Evolutionary conservation across 2,113 vertebrate species (phyloP).

Genomic region (Boulengeromyrus knoepffleri): DNA sequence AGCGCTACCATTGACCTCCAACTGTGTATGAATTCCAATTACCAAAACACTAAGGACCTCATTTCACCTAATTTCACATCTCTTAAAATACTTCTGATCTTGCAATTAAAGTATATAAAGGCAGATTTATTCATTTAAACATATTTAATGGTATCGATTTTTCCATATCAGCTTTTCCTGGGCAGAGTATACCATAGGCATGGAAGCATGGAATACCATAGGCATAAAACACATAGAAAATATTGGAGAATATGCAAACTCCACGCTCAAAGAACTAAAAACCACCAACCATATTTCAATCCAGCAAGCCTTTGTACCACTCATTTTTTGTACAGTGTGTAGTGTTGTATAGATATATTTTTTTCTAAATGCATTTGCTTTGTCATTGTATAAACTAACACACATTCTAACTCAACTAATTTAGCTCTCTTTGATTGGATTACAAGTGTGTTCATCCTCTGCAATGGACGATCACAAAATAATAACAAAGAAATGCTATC

Average conservation of each 20-base stretch:
- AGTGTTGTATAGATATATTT: neutral
- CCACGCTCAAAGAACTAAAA: neutral
- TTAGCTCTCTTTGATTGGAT: neutral
- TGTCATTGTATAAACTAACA: neutral
- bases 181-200: neutral
- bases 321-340: neutral
- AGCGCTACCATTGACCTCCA: conserved; percentile 40
- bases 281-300: neutral
- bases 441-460: neutral
- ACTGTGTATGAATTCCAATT: conserved; percentile 34
- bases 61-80: conserved; percentile 8
- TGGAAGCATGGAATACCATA: neutral
- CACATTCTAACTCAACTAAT: neutral
- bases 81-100: neutral
- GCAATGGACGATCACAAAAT: neutral
- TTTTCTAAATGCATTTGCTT: neutral
- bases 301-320: neutral
- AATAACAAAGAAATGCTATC: neutral
- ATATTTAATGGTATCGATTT: neutral
- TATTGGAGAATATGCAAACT: neutral
- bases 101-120: neutral
- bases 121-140: neutral
- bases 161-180: neutral
- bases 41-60: conserved; percentile 1
- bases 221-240: neutral